These are phyloP conservation scores for Uropsilus gracilis DNA, from an alignment of 2,113 vertebrate species.

Conservation along the genomic window DNA sequence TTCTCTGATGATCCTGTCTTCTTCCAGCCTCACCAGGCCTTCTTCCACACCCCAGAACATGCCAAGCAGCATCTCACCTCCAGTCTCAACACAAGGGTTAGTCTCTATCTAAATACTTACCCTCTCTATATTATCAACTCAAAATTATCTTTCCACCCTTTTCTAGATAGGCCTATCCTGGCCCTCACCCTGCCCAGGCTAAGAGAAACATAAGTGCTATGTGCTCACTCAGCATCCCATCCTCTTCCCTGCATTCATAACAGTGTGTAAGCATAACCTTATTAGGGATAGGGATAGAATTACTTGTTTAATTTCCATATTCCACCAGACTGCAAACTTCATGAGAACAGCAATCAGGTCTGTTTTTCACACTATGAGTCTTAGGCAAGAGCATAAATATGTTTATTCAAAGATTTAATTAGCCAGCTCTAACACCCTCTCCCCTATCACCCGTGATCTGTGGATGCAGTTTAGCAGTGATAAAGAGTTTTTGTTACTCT, in stretches of 20 bases:
- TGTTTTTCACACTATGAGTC: constrained; percentile 33
- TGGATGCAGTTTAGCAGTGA: not conserved
- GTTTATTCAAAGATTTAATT: not conserved
- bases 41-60: not conserved
- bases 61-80: not conserved
- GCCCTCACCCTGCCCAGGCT: not conserved
- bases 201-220: not conserved
- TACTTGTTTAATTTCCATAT: not conserved
- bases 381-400: not conserved
- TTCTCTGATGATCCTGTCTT: not conserved
- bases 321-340: not conserved
- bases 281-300: not conserved
- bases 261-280: not conserved
- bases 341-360: not conserved
- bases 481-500: not conserved
- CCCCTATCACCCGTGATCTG: not conserved
- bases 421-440: not conserved
- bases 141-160: not conserved
- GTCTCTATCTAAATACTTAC: not conserved
- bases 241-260: not conserved
- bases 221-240: not conserved
- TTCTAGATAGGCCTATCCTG: not conserved
- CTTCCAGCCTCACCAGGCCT: not conserved
- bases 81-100: not conserved
- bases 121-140: not conserved